Base-by-base conservation (phyloP, 2,888 invertebrate genomes). In the Adelognathus sp. region DNA sequence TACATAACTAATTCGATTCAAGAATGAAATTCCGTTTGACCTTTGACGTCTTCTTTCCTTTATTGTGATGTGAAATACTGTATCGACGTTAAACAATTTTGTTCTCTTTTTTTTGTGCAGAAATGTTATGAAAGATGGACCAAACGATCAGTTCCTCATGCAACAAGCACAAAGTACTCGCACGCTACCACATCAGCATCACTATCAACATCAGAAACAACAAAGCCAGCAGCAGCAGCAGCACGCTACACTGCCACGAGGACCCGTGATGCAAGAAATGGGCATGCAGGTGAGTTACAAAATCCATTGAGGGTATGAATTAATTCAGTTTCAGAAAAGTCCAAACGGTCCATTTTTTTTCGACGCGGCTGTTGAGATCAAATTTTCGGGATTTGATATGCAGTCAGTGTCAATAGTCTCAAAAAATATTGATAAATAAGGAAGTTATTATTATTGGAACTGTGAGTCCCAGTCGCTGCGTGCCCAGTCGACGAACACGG, bases 61-160 rank as follows among this genome's bases (percentile, higher is more conserved):
- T 9, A 46, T 0, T 1, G 14, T 5, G 14, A 39, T 3, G 14
- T 14, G n/a, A n/a, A n/a, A n/a, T n/a, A n/a, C n/a, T n/a, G n/a
- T n/a, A n/a, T n/a, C n/a, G n/a, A n/a, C n/a, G n/a, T 39, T n/a
- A 39, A 39, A 39, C 4, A 11, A 1, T n/a, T 14, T 14, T n/a
- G n/a, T 39, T 14, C 1, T 14, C 1, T 14, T 11, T 14, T 14
- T 39, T 18, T 21, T 41, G 79, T 84, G 21, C 84, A 90, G 90
- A 77, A 93, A 93, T 83, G 91, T 94, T 36, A 93, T 95, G 64
- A 95, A 94, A 77, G 94, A 94, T 0, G 94, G 94, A 70, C 94
- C 94, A 3, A 92, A 92, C 63, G 94, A 93, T 80, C 92, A 77
- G 54, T 77, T 77, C 39, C 18, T 88, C 63, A 83, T 88, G 64